A percentile compares a stretch with the other conserved stretches of the same genome.
phyloP scores from a whole-genome alignment of 1,140 invertebrate species.

The Druon quercuslanigerum region DNA sequence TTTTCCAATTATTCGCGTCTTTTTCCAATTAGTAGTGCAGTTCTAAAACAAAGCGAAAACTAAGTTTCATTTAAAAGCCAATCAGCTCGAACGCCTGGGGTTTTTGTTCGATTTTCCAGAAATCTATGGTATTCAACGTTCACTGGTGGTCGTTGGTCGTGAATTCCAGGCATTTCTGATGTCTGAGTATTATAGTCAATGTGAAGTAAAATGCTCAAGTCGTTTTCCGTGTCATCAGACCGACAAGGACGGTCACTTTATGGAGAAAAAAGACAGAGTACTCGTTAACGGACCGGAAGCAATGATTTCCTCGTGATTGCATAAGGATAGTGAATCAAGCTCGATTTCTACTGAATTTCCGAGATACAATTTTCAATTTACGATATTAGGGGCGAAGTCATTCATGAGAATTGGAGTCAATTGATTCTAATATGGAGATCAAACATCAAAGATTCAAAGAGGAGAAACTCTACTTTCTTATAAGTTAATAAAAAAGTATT shows the following conservation, averaged over 20 bases:
- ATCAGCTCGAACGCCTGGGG: no score
- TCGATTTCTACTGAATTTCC: constrained; percentile 17
- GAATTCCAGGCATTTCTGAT: constrained; percentile 9
- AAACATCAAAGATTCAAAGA: neutral
- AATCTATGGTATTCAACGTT: neutral
- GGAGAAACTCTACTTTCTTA: neutral
- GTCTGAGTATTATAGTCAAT: neutral
- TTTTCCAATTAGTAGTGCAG: no score
- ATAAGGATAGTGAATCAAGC: constrained; percentile 28
- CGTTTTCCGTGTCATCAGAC: neutral
- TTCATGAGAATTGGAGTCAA: constrained; percentile 26
- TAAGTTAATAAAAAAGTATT: no score
- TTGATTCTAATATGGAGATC: constrained; percentile 1
- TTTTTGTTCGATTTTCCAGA: neutral
- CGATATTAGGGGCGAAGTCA: constrained; percentile 1
- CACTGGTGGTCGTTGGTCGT: neutral
- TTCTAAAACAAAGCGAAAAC: no score
- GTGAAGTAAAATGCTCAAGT: neutral
- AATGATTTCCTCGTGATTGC: constrained; percentile 22
- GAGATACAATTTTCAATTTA: constrained; percentile 22
- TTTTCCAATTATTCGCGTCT: no score
- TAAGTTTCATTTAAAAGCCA: no score
- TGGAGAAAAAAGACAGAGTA: constrained; percentile 17
- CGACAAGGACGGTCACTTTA: constrained; percentile 9
- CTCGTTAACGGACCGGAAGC: constrained; percentile 11